Base-by-base conservation (phyloP, 2,888 invertebrate genomes). In the Cylloceria caligata region DNA sequence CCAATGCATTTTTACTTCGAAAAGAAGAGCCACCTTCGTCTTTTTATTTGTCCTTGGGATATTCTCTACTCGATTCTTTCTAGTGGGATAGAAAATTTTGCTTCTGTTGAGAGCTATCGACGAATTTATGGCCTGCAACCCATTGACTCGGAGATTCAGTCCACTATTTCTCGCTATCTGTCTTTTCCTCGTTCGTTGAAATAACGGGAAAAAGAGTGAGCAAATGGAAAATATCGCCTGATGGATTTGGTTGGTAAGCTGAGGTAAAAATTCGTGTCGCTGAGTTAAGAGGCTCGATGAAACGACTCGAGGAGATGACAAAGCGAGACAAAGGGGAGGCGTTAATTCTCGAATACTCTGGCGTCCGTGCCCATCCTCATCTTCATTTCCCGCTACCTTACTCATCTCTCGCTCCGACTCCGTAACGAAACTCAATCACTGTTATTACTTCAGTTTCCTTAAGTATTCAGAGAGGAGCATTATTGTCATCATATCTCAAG, bases 41-140 rank as follows among this genome's bases (percentile, higher is more conserved):
- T 34, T 76, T 71, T 36, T 72, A 76, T 72, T 80, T 72, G 67
- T 80, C 60, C 49, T 27, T 52, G 39, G 30, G 65, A 74, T 74
- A 72, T 52, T 47, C 55, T 71, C 55, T 30, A 30, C 21, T 24
- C 57, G 36, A 36, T 67, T 69, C 42, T 30, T 55, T 45, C 45
- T 9, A 36, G 11, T 13, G 73, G 42, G 64, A 73, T 78, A 57
- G 73, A 47, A 74, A 78, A 81, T 64, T 42, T 68, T 55, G 78
- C 69, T 81, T 73, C 73, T 62, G 73, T 81, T 64, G 73, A 78
- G 78, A 77, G 68, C 64, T 69, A 68, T 78, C 74, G 81, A 81
- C 78, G 78, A 81, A 74, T 81, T 81, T 81, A 81, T 81, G 78
- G 77, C 73, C 78, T 57, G 78, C 64, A 73, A 69, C 68, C 68